phyloP scores from a whole-genome alignment of 1,140 invertebrate genomes.

The Drosophila teissieri region DNA sequence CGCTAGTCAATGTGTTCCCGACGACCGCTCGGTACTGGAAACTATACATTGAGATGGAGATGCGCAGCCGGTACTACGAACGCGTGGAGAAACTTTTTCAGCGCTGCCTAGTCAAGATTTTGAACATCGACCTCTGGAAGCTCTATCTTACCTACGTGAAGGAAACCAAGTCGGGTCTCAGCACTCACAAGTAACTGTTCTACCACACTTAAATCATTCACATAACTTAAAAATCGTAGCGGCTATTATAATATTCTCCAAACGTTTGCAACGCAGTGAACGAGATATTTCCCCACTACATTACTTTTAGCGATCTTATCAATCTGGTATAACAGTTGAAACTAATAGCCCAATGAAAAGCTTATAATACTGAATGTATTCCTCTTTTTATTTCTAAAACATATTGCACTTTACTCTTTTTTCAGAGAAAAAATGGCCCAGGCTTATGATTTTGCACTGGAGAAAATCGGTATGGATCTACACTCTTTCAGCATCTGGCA shows the following conservation, averaged over 20 bases:
- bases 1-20: conserved; percentile 96
- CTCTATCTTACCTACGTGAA: conserved; percentile 99
- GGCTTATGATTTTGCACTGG: conserved; percentile 99
- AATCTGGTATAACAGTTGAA: too few relatives aligned
- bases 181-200: conserved; percentile 92
- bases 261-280: too few relatives aligned
- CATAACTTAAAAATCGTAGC: too few relatives aligned
- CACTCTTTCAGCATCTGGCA: conserved; percentile 98
- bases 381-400: too few relatives aligned
- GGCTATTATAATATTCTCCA: too few relatives aligned
- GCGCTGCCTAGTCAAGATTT: conserved; percentile 98
- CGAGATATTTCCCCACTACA: too few relatives aligned
- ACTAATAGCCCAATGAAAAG: too few relatives aligned
- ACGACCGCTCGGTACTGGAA: conserved; percentile 99
- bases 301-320: too few relatives aligned
- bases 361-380: too few relatives aligned
- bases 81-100: conserved; percentile 99
- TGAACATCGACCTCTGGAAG: conserved; percentile 99
- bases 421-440: conserved; percentile 99
- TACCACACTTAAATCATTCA: too few relatives aligned
- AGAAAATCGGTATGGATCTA: conserved; percentile 99
- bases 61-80: conserved; percentile 97
- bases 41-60: conserved; percentile 99
- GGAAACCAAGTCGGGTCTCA: conserved; percentile 96
- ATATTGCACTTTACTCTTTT: background rate